Percentiles rank a stretch among this genome's conserved stretches.
phyloP scores from a whole-genome alignment of 2,888 invertebrate species.

The Mechanitis messenoides region DNA sequence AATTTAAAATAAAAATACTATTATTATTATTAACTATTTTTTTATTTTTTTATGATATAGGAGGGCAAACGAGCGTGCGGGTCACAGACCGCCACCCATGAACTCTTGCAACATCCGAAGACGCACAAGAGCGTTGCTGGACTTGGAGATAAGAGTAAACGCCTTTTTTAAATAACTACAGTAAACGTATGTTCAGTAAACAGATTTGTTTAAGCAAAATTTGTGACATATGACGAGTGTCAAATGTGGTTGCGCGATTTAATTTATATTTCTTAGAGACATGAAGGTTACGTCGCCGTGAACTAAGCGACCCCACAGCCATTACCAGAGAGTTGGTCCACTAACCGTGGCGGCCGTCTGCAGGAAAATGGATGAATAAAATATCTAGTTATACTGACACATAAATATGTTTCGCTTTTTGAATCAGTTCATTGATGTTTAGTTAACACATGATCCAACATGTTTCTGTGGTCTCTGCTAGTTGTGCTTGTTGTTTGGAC shows the following conservation, averaged over 20 bases:
- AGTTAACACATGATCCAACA: slow-evolving; percentile 24
- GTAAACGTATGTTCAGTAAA: too few relatives aligned
- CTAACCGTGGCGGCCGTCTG: slow-evolving; percentile 26
- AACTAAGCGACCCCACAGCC: slow-evolving; percentile 41
- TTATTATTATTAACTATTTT: too few relatives aligned
- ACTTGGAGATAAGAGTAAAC: too few relatives aligned
- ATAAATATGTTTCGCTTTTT: slow-evolving; percentile 13
- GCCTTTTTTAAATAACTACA: too few relatives aligned
- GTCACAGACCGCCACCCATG: too few relatives aligned
- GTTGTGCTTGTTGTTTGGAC: slow-evolving; percentile 39
- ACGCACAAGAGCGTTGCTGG: too few relatives aligned
- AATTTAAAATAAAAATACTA: too few relatives aligned
- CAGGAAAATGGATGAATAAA: slow-evolving; percentile 36
- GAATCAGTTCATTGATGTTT: slow-evolving; percentile 9
- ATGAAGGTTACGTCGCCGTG: slow-evolving; percentile 42
- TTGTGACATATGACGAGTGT: too few relatives aligned
- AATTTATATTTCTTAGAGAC: slow-evolving; percentile 34
- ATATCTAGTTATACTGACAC: slow-evolving; percentile 17
- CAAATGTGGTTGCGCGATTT: not conserved
- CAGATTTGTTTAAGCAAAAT: too few relatives aligned
- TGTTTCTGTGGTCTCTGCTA: slow-evolving; percentile 47
- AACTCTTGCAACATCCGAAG: too few relatives aligned
- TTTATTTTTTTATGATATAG: too few relatives aligned
- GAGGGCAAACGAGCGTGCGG: too few relatives aligned
- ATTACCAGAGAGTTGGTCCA: slow-evolving; percentile 38